Base-by-base conservation (phyloP, 2,113 vertebrate species). In the Pseudorhombus dupliciocellatus region DNA sequence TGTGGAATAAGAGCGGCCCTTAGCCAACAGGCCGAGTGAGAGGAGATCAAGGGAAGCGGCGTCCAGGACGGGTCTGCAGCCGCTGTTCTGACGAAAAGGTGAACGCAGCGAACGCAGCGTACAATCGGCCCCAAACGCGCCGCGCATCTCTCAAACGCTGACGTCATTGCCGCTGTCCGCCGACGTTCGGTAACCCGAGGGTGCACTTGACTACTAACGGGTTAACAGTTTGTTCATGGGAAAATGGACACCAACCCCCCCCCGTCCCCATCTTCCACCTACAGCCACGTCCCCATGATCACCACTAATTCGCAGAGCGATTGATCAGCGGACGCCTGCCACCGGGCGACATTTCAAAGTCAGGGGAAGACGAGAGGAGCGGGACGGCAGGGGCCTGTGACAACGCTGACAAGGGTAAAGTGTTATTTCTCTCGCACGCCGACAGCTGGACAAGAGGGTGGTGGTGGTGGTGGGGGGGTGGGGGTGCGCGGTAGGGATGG, bases 391-490 rank as follows among this genome's bases (percentile, higher is more conserved):
- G 95, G 46, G 73, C 63, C 76, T 72, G 66, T 84, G 83, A 87
- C 84, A 84, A 95, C 95, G 94, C 95, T 95, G 96, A 97, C 97
- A 98, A 97, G 96, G 97, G 96, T 96, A 98, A 97, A 97, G 96
- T 97, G 98, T 96, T 97, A 96, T 97, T 97, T 96, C 93, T 94
- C 95, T 95, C 93, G 48, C 70, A 81, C 61, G 60, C 70, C 70
- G 86, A 95, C 95, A 97, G 96, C 96, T 97, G 96, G 95, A 86
- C 75, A 73, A 48, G 79, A 30, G 77, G 76, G 61, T 37, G 69
- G 64, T n/a, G n/a, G n/a, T n/a, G n/a, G n/a, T n/a, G n/a, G 76
- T 5, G 24, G 55, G 65, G 40, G 53, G 15, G 66, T 4, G 30
- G 21, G 21, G 76, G 12, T 25, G 26, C 20, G 66, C 28, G 67